Percentiles rank a stretch among this genome's conserved stretches.
Conservation (phyloP, 2,797 vertebrate species). For the Pipistrellus pipistrellus region DNA sequence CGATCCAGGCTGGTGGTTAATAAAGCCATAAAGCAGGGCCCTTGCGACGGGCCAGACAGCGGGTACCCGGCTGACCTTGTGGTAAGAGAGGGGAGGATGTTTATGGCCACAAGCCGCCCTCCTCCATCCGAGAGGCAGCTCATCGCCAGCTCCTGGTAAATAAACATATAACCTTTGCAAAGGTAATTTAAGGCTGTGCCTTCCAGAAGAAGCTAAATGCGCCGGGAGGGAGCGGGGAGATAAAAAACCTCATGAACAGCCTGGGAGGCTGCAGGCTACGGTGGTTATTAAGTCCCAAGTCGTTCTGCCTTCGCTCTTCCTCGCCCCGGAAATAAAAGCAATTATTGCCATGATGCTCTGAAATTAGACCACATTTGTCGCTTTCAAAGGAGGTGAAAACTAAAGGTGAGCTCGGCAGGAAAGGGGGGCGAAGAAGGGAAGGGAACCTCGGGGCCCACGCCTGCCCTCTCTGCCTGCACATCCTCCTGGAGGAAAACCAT, state of each 20-base stretch:
- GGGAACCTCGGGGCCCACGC: constrained; percentile 82
- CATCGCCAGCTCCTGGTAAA: constrained; percentile 88
- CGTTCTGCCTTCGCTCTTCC: constrained; percentile 86
- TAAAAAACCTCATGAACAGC: constrained; percentile 91
- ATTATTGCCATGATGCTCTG: constrained; percentile 85
- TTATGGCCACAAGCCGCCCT: constrained; percentile 87
- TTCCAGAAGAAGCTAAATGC: constrained; percentile 87
- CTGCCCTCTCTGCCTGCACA: constrained; percentile 78
- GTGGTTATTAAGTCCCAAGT: constrained; percentile 91
- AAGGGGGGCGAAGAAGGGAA: constrained; percentile 65
- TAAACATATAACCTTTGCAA: constrained; percentile 91
- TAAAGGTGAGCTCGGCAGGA: constrained; percentile 76
- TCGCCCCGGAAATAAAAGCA: constrained; percentile 88
- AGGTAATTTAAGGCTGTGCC: constrained; percentile 89
- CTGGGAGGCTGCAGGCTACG: constrained; percentile 89
- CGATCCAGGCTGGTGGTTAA: constrained; percentile 87
- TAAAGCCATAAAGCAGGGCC: constrained; percentile 86
- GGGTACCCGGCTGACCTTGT: constrained; percentile 83
- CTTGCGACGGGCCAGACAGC: constrained; percentile 84
- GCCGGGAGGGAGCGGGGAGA: constrained; percentile 86
- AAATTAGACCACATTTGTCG: constrained; percentile 88
- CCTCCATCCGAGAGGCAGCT: constrained; percentile 84
- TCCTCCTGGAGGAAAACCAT: constrained; percentile 73
- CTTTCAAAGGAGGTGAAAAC: constrained; percentile 83
- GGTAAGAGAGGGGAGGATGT: constrained; percentile 86